phyloP scores from a whole-genome alignment of 2,797 vertebrate genomes.

The Passerculus sandwichensis region DNA sequence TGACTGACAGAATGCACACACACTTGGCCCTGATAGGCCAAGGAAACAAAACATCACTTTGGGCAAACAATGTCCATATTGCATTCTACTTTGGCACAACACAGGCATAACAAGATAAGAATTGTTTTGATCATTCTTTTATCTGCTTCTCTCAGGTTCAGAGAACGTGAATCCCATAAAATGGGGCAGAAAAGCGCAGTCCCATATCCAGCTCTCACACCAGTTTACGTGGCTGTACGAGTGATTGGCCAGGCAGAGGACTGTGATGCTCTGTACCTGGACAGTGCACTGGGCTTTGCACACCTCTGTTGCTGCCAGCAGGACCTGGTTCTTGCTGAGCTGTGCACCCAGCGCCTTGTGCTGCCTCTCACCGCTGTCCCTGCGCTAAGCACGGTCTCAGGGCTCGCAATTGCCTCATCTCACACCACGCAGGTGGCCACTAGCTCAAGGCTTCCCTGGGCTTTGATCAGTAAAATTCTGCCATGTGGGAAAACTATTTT shows the following conservation, averaged over 20 bases:
- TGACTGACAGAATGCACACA: neutral
- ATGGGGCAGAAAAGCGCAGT: neutral
- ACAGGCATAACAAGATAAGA: neutral
- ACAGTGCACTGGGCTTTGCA: neutral
- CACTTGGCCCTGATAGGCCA: neutral
- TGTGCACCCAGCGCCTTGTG: neutral
- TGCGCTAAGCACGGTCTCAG: neutral
- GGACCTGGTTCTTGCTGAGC: neutral
- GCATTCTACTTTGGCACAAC: neutral
- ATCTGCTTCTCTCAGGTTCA: neutral
- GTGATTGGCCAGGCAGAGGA: neutral
- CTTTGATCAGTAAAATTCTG: neutral
- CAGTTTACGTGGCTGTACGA: fast-evolving
- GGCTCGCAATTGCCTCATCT: fast-evolving
- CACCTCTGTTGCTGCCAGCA: neutral
- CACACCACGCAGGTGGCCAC: neutral
- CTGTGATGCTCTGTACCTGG: too few species aligned
- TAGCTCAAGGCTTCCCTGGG: neutral
- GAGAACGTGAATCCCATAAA: neutral
- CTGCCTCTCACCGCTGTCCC: neutral
- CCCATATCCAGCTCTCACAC: neutral
- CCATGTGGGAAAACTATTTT: neutral
- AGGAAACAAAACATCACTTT: neutral
- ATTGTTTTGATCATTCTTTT: neutral
- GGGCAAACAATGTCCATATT: neutral